phyloP scores from a whole-genome alignment of 2,113 vertebrate genomes.

The Phalacrocorax carbo region DNA sequence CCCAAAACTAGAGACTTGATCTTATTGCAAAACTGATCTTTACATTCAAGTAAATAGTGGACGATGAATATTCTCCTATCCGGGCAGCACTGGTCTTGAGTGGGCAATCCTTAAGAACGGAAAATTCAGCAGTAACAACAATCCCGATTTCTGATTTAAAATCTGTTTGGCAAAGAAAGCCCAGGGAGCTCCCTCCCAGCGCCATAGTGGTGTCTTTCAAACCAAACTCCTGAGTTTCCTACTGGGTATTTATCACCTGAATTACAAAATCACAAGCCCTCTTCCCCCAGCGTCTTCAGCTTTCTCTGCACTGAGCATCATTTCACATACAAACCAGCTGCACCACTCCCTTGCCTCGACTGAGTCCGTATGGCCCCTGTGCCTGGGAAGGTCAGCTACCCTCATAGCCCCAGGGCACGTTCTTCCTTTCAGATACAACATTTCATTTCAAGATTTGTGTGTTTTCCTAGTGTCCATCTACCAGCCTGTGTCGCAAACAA shows the following conservation, averaged over 20 bases:
- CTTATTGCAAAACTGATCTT: background rate
- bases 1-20: background rate
- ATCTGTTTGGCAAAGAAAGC: background rate
- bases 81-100: background rate
- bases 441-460: background rate
- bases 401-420: background rate
- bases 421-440: background rate
- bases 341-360: fast-evolving
- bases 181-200: background rate
- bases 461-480: background rate
- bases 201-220: background rate
- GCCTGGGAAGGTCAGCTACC: background rate
- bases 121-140: background rate
- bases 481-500: background rate
- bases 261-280: background rate
- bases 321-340: background rate
- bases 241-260: background rate
- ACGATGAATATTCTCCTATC: background rate
- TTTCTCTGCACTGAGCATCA: background rate
- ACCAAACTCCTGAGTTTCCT: background rate
- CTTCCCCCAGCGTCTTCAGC: fast-evolving
- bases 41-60: background rate
- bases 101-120: background rate
- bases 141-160: background rate
- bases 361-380: background rate